These are phyloP conservation scores for Phenganax subtilis DNA, from an alignment of 92 coral and sea anemone species.

Conservation along the genomic window DNA sequence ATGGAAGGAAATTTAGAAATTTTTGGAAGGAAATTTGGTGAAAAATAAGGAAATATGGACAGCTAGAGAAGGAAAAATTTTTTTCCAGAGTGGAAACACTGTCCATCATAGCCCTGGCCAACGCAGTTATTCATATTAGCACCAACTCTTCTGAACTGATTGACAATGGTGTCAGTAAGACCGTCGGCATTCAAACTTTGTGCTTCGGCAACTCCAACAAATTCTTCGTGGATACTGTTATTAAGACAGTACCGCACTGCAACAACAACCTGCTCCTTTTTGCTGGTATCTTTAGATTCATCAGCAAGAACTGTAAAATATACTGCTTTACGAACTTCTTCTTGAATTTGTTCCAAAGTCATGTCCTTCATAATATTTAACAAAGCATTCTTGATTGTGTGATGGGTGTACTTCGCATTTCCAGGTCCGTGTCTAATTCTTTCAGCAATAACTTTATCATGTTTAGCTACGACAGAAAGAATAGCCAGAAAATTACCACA, in stretches of 20 bases:
- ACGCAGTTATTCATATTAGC: constrained; percentile 18
- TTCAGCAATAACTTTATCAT: constrained; percentile 15
- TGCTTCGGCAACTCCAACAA: constrained; percentile 20
- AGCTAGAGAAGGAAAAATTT: no score
- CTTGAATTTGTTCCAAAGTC: background rate
- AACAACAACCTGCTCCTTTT: no score
- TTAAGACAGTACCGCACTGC: background rate
- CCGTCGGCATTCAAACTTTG: constrained; percentile 20
- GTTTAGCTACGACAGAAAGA: constrained; percentile 18
- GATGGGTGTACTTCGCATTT: constrained; percentile 26
- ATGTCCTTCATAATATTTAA: constrained; percentile 25
- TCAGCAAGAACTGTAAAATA: no score
- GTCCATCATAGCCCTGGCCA: no score
- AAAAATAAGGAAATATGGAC: no score
- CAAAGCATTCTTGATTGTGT: constrained; percentile 15
- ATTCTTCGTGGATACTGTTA: constrained; percentile 13
- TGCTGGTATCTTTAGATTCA: no score
- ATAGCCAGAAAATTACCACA: constrained; percentile 30
- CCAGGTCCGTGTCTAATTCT: constrained; percentile 17
- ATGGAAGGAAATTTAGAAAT: no score
- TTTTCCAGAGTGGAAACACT: no score
- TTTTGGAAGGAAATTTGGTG: no score
- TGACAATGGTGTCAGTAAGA: background rate
- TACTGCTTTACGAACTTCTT: no score
- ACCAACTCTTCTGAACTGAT: background rate